Conservation (phyloP, 2,797 vertebrate species). For the Buphagus erythrorhynchus region DNA sequence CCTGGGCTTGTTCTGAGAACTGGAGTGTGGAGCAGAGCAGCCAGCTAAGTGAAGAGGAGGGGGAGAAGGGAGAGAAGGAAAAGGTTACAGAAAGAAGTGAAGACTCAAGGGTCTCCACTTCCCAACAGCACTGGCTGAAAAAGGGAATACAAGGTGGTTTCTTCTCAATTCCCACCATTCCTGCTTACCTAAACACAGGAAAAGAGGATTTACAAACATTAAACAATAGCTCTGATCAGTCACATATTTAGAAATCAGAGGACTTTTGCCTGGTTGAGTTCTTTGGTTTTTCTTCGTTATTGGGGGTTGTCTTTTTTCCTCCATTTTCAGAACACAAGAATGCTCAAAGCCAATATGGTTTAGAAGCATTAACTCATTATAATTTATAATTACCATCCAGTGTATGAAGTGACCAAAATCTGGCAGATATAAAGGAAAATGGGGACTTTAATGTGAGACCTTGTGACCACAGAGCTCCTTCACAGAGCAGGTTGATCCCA, state of each 20-base stretch:
- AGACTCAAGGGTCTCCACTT: neutral
- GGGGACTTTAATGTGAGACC: neutral
- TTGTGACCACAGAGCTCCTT: neutral
- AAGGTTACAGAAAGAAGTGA: neutral
- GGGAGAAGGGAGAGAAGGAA: neutral
- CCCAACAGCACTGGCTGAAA: rapidly evolving
- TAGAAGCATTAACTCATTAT: neutral
- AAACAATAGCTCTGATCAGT: neutral
- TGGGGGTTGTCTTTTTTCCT: neutral
- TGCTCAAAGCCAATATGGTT: neutral
- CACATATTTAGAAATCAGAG: neutral
- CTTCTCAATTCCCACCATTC: neutral
- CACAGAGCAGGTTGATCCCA: rapidly evolving
- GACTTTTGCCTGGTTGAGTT: neutral
- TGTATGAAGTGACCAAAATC: neutral
- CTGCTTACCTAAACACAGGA: neutral
- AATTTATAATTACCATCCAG: neutral
- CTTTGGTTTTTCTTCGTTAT: neutral
- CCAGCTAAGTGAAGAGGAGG: neutral
- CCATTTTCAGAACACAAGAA: neutral
- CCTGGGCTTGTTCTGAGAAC: neutral
- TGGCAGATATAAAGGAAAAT: neutral
- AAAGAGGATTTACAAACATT: neutral
- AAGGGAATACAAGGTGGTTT: neutral
- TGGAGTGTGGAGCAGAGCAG: neutral